Percentiles rank a stretch among this genome's conserved stretches.
Conservation (phyloP, 2,113 vertebrate genomes). For the Apodemus speciosus region DNA sequence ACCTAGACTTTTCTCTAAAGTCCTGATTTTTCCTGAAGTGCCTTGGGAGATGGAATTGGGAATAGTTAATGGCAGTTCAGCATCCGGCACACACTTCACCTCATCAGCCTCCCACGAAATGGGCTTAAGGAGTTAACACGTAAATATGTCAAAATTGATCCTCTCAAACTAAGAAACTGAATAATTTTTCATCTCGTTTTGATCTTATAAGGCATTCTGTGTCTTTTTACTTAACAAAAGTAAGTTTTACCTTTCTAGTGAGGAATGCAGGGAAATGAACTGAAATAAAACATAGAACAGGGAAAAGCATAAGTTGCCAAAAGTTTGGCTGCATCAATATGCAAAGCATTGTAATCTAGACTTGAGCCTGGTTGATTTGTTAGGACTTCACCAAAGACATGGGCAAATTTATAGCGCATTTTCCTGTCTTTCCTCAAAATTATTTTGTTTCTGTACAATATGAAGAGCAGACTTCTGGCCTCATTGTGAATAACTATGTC, state of each 20-base stretch:
- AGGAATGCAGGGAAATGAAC: conserved; percentile 20
- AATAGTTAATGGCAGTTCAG: conserved; percentile 66
- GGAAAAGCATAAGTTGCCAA: conserved; percentile 46
- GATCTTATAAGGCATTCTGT: conserved; percentile 63
- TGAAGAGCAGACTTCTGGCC: conserved; percentile 18
- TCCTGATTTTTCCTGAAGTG: neutral
- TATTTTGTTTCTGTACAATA: conserved; percentile 40
- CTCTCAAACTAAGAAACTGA: conserved; percentile 71
- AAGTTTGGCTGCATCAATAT: conserved; percentile 64
- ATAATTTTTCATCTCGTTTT: conserved; percentile 78
- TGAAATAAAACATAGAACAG: conserved; percentile 55
- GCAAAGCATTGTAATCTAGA: conserved; percentile 57
- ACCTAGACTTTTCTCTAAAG: neutral
- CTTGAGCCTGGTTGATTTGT: conserved; percentile 35
- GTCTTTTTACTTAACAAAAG: conserved; percentile 71
- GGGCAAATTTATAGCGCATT: conserved; percentile 64
- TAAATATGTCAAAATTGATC: conserved; percentile 64
- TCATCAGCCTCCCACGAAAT: conserved; percentile 63
- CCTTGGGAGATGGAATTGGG: conserved; percentile 50
- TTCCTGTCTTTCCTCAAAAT: conserved; percentile 44
- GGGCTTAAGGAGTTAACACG: no score
- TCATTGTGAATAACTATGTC: conserved; percentile 61
- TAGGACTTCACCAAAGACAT: conserved; percentile 56
- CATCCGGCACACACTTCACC: neutral
- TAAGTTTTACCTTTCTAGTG: conserved; percentile 68